These are phyloP conservation scores for Eupithecia vulgata DNA, from an alignment of 2,888 invertebrate species.

Conservation along the genomic window DNA sequence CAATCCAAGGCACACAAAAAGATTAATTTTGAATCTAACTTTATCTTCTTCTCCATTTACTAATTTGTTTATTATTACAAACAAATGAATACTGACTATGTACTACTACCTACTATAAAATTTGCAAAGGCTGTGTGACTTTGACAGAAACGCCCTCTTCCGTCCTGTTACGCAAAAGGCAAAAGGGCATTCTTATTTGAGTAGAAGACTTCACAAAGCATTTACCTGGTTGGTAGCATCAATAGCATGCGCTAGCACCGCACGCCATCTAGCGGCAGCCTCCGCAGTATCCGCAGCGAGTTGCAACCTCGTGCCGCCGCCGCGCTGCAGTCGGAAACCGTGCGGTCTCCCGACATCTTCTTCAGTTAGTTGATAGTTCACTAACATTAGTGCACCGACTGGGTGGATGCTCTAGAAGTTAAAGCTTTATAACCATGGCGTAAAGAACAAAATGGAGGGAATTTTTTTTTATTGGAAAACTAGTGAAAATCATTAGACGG, in stretches of 20 bases:
- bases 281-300: slow-evolving; percentile 92
- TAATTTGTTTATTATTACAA: no score
- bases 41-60: no score
- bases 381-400: slow-evolving; percentile 94
- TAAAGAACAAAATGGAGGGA: not conserved
- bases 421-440: not conserved
- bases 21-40: not conserved
- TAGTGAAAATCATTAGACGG: slow-evolving; percentile 7
- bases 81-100: no score
- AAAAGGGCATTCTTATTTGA: not conserved
- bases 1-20: not conserved
- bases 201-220: not conserved
- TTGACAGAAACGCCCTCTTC: not conserved
- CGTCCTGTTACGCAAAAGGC: not conserved
- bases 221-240: slow-evolving; percentile 87
- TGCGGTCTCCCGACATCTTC: slow-evolving; percentile 87
- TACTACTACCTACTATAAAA: not conserved
- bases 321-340: slow-evolving; percentile 88
- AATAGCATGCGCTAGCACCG: slow-evolving; percentile 90
- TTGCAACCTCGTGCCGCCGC: slow-evolving; percentile 88
- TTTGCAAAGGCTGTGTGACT: not conserved
- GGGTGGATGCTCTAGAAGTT: slow-evolving; percentile 90
- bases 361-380: slow-evolving; percentile 90
- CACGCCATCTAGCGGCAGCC: slow-evolving; percentile 89
- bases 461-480: no score